Conservation (phyloP, 2,888 invertebrate genomes). For the Trachelus stipa region DNA sequence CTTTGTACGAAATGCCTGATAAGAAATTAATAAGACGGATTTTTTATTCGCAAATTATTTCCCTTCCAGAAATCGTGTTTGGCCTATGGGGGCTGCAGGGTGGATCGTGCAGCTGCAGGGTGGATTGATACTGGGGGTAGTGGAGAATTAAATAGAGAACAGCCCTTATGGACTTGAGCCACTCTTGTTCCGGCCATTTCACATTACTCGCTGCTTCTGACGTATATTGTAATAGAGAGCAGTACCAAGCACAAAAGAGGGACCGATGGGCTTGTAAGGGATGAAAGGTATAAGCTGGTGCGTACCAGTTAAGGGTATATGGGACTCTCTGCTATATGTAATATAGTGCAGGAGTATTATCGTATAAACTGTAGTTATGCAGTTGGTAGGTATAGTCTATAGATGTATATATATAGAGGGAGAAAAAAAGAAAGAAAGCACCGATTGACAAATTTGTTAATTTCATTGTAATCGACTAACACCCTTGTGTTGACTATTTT, state of each 20-base stretch:
- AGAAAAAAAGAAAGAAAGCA: not conserved
- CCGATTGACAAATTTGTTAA: conserved; percentile 41
- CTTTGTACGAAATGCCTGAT: not conserved
- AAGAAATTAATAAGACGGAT: not conserved
- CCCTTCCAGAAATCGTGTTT: not conserved
- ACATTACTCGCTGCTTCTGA: conserved; percentile 22
- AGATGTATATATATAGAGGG: not conserved
- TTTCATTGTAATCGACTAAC: conserved; percentile 43
- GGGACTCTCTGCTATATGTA: conserved; percentile 3
- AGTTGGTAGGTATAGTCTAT: not conserved
- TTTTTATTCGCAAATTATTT: not conserved
- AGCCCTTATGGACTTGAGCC: not conserved
- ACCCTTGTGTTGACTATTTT: conserved; percentile 28
- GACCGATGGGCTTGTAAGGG: conserved; percentile 7
- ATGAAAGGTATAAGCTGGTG: conserved; percentile 16
- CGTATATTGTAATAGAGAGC: conserved; percentile 30
- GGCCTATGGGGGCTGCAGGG: no score
- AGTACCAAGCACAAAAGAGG: conserved; percentile 27
- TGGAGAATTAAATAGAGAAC: not conserved
- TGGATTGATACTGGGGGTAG: not conserved
- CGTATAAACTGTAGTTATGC: not conserved
- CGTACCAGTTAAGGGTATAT: conserved; percentile 28
- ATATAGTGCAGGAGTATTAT: not conserved
- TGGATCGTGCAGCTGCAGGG: not conserved
- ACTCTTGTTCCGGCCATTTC: conserved; percentile 3